Conservation (phyloP, 2,888 invertebrate genomes). For the Macaria liturata region DNA sequence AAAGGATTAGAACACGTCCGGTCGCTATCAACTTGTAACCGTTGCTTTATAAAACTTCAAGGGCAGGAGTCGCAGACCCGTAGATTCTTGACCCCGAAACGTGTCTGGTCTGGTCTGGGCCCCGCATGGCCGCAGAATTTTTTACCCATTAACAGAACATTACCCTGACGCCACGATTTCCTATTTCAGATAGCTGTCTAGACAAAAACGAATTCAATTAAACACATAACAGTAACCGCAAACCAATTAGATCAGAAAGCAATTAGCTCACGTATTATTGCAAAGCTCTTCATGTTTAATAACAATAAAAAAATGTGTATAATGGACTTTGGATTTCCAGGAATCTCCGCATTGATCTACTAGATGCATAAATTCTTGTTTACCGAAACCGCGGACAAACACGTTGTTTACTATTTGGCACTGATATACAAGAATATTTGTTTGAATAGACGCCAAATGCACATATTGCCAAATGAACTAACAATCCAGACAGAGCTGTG, state of each 20-base stretch:
- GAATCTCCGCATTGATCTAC: conserved; percentile 16
- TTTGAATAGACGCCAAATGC: conserved; percentile 75
- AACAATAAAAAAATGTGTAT: too few species aligned
- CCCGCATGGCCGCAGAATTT: conserved; percentile 40
- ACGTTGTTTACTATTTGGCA: conserved; percentile 61
- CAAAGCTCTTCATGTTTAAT: too few species aligned
- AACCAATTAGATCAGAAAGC: background rate
- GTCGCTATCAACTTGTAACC: conserved; percentile 40
- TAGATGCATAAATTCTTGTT: conserved; percentile 34
- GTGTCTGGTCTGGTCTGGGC: conserved; percentile 48
- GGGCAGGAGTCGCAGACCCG: conserved; percentile 71
- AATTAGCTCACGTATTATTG: background rate
- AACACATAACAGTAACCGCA: background rate
- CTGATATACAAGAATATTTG: conserved; percentile 51
- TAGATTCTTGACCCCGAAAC: conserved; percentile 73
- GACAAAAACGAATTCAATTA: conserved; percentile 10
- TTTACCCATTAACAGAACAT: conserved; percentile 42
- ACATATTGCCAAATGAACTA: conserved; percentile 72
- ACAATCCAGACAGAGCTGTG: conserved; percentile 66
- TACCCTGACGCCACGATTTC: conserved; percentile 39
- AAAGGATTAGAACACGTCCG: conserved; percentile 35
- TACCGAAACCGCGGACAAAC: conserved; percentile 39
- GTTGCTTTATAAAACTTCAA: conserved; percentile 68
- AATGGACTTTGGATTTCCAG: conserved; percentile 1
- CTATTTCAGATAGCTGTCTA: conserved; percentile 22